Evolutionary conservation across 2,113 vertebrate genomes (phyloP), one percentile per base, ranked within the genome.

Genomic region (Fregetta grallaria): DNA sequence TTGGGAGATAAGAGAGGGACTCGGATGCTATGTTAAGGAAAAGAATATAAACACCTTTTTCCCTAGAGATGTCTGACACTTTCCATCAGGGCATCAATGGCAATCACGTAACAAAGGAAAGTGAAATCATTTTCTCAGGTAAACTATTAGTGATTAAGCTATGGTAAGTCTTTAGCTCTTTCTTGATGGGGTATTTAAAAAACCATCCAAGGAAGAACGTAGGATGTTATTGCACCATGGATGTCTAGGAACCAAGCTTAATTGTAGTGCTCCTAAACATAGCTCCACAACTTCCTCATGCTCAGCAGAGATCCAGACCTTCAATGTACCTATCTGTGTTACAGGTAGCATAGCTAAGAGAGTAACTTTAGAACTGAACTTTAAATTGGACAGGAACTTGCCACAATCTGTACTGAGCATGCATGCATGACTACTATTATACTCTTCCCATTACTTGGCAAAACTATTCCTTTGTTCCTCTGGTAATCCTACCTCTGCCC

Each of bases 291-390:
- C 30, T 76, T 88, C 71, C 58, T 73, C 1, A 3, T 16, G 30
- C 47, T 87, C 61, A 38, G 45, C 29, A 47, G 59, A 68, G 44
- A 73, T 32, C 36, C 55, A 81, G 65, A 80, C 30, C 36, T 80
- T 40, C 56, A 55, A 30, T 3, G 40, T 29, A 67, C 34, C 2
- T 0, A 79, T 79, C 16, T 1, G 0, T n/a, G 26, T 34, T 52
- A 36, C 42, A 67, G 44, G 44, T 32, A 68, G 53, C 32, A 44
- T 9, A 86, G 44, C 65, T 38, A 47, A 72, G 38, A 47, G 8
- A 74, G 30, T n/a, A 82, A 53, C 44, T 58, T 73, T 32, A 53
- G 49, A 86, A 72, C 53, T 53, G 42, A 92, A 68, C 15, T 72
- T 77, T 47, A 38, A 63, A 65, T n/a, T 38, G 76, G 32, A 44